A percentile compares a stretch with the other conserved stretches of the same genome.
Conservation (phyloP, 1,140 invertebrate genomes). For the Drosophila novamexicana region DNA sequence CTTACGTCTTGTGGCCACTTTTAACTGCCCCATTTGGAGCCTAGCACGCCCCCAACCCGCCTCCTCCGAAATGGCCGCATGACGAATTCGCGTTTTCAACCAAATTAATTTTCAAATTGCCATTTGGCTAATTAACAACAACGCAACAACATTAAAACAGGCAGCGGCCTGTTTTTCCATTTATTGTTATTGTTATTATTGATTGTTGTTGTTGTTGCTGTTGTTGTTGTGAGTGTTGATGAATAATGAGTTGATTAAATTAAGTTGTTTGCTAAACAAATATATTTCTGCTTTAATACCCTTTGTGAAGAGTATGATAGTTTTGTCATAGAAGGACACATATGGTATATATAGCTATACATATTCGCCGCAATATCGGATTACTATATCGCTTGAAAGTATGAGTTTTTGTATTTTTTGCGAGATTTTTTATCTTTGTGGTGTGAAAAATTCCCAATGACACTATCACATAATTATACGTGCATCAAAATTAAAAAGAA, state of each 20-base stretch:
- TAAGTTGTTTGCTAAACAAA: slow-evolving; percentile 47
- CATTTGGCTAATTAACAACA: slow-evolving; percentile 71
- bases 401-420: not conserved
- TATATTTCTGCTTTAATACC: no score
- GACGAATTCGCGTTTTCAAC: slow-evolving; percentile 29
- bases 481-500: not conserved
- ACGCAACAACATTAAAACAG: slow-evolving; percentile 31
- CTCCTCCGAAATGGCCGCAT: slow-evolving; percentile 2
- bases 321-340: no score
- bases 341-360: no score
- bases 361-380: no score
- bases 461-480: not conserved
- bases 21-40: slow-evolving; percentile 20
- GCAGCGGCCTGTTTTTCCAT: slow-evolving; percentile 27
- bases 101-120: slow-evolving; percentile 61
- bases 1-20: slow-evolving; percentile 13
- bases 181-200: slow-evolving; percentile 23
- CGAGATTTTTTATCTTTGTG: not conserved
- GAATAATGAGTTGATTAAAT: slow-evolving; percentile 66
- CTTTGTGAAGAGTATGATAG: no score
- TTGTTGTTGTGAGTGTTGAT: slow-evolving; percentile 5
- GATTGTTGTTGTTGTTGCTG: slow-evolving; percentile 18
- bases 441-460: not conserved
- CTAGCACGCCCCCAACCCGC: not conserved
- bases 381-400: no score